Conservation (phyloP, 2,113 vertebrate species). For the Balaeniceps rex region DNA sequence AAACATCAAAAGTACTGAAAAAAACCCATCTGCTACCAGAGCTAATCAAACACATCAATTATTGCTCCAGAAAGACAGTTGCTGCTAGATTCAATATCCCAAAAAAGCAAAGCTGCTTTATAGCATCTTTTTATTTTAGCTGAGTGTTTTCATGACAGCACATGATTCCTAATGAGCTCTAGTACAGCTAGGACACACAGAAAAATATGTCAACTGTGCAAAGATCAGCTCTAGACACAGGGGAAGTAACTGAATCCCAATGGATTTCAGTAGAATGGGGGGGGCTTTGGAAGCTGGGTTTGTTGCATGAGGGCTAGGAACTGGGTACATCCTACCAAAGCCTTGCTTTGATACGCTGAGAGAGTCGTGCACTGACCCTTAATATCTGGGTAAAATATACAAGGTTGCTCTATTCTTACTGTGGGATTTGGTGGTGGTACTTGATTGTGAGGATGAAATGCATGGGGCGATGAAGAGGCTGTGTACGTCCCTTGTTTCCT, state of each 20-base stretch:
- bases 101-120: slow-evolving; percentile 38
- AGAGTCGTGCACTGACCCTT: fast-evolving
- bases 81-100: slow-evolving; percentile 16
- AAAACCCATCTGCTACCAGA: slow-evolving; percentile 4
- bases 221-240: background rate
- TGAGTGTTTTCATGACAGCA: slow-evolving; percentile 24
- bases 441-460: background rate
- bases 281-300: background rate
- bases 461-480: background rate
- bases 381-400: background rate
- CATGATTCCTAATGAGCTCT: background rate
- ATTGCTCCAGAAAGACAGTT: slow-evolving; percentile 18
- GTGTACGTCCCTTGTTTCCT: background rate
- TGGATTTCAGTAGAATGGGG: background rate
- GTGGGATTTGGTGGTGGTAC: background rate
- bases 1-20: background rate
- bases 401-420: background rate
- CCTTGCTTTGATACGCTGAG: background rate
- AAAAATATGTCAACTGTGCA: background rate
- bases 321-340: background rate
- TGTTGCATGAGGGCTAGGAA: background rate
- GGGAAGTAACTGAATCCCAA: background rate
- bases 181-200: slow-evolving; percentile 16
- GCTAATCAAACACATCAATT: slow-evolving; percentile 32
- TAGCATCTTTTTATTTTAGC: slow-evolving; percentile 11